These are phyloP conservation scores for Carterocephalus palaemon DNA, from an alignment of 2,888 invertebrate genomes.

Conservation along the genomic window DNA sequence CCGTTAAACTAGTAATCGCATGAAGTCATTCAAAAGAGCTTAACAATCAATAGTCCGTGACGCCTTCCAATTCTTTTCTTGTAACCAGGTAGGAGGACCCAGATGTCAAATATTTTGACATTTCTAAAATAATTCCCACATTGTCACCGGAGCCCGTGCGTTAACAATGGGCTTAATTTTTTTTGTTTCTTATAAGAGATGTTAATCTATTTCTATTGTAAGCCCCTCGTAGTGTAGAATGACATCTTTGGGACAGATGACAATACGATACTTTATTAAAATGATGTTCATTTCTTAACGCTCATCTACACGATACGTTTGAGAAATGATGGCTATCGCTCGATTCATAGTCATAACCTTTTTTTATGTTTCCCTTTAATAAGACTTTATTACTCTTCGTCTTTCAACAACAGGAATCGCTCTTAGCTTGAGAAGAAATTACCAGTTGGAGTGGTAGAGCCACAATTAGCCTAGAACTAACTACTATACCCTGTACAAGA, in stretches of 20 bases:
- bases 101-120: slow-evolving; percentile 50
- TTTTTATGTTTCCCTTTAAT: too few species aligned
- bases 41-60: slow-evolving; percentile 16
- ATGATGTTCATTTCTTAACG: slow-evolving; percentile 6
- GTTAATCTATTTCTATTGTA: slow-evolving; percentile 28
- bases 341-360: too few species aligned
- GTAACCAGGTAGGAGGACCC: slow-evolving; percentile 17
- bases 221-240: slow-evolving; percentile 17
- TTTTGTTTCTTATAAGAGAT: slow-evolving; percentile 36
- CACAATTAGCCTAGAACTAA: too few species aligned
- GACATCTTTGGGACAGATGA: slow-evolving; percentile 20
- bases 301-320: slow-evolving; percentile 5
- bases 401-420: too few species aligned
- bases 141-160: slow-evolving; percentile 39
- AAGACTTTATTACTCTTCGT: too few species aligned
- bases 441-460: too few species aligned
- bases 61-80: slow-evolving; percentile 11
- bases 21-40: slow-evolving; percentile 14
- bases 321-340: too few species aligned
- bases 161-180: slow-evolving; percentile 41
- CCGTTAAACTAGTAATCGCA: slow-evolving; percentile 13
- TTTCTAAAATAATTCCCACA: slow-evolving; percentile 37
- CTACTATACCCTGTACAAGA: too few species aligned
- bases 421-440: too few species aligned
- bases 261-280: slow-evolving; percentile 15